Percentiles rank a stretch among this genome's conserved stretches.
phyloP scores from a whole-genome alignment of 2,888 invertebrate species.

The Apodemia zela region DNA sequence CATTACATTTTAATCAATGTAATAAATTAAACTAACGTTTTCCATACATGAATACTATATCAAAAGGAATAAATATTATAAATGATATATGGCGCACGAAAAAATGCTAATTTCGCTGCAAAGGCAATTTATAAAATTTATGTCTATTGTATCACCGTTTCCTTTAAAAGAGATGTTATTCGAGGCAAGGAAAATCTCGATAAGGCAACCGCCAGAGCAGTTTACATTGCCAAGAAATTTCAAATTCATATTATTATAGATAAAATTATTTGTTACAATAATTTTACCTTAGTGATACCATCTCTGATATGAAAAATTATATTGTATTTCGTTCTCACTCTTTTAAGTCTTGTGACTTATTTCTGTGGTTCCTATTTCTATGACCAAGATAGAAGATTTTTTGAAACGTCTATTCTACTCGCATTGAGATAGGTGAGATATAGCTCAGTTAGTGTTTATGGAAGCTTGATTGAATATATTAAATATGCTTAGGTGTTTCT shows the following conservation, averaged over 20 bases:
- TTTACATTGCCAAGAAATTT: slow-evolving; percentile 29
- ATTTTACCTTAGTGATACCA: background rate
- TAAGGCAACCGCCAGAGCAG: slow-evolving; percentile 29
- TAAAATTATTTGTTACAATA: slow-evolving; percentile 14
- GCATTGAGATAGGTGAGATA: too few species aligned
- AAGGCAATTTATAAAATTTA: slow-evolving; percentile 20
- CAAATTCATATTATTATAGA: slow-evolving; percentile 20
- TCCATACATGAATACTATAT: slow-evolving; percentile 1
- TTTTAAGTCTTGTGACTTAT: too few species aligned
- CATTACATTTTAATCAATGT: background rate
- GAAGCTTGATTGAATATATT: too few species aligned
- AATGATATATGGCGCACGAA: slow-evolving; percentile 10
- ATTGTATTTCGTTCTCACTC: too few species aligned
- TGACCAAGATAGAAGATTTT: too few species aligned
- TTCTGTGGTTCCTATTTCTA: too few species aligned
- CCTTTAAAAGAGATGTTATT: slow-evolving; percentile 22
- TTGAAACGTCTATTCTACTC: too few species aligned
- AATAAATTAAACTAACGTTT: slow-evolving; percentile 2
- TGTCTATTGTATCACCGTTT: slow-evolving; percentile 23
- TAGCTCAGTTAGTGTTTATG: too few species aligned
- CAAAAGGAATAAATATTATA: slow-evolving; percentile 10
- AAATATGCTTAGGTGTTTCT: too few species aligned
- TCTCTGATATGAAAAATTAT: background rate
- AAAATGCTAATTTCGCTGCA: slow-evolving; percentile 13
- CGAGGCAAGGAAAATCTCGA: slow-evolving; percentile 26